Evolutionary conservation across 2,888 invertebrate genomes (phyloP), one percentile per base, ranked within the genome.

Genomic region (Standfussiana lucernea): DNA sequence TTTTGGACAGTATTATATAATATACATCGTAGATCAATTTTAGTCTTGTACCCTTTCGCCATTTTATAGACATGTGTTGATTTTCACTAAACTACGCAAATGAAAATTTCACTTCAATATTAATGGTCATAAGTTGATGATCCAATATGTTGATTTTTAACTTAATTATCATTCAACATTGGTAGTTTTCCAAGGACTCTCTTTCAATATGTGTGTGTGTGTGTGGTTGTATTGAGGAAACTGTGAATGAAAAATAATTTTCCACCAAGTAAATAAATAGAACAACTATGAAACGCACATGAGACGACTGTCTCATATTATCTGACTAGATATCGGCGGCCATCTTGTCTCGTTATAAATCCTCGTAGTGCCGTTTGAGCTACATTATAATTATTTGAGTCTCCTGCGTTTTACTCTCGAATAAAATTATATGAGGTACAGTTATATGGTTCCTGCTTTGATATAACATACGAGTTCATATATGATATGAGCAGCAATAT

Each of bases 281-380:
- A 28, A 42, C 10, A 21, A 53, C 21, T 42, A 59, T 47, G 24
- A 53, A 53, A 72, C 28, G 28, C 18, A 56, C 13, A 40, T 10
- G 40, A 40, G 35, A 61, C 47, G n/a, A n/a, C n/a, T n/a, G n/a
- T n/a, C n/a, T n/a, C n/a, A n/a, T n/a, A n/a, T n/a, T n/a, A n/a
- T n/a, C n/a, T n/a, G n/a, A n/a, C n/a, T n/a, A n/a, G n/a, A 28
- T 35, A 77, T 35, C 59, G 74, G 10, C 56, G 45, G 79, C 79
- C 82, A 82, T 82, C 68, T 79, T 79, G 76, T 59, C 40, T 59
- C 68, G 59, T 79, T 82, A 76, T 65, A 82, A 79, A 69, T 37
- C 47, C 24, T 50, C 40, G 73, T 32, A 72, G 53, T 67, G 15
- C 53, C 32, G 61, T 75, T 18, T 62, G 64, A 18, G n/a, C 45